Conservation (phyloP, 2,113 vertebrate species). For the Elanoides forficatus region DNA sequence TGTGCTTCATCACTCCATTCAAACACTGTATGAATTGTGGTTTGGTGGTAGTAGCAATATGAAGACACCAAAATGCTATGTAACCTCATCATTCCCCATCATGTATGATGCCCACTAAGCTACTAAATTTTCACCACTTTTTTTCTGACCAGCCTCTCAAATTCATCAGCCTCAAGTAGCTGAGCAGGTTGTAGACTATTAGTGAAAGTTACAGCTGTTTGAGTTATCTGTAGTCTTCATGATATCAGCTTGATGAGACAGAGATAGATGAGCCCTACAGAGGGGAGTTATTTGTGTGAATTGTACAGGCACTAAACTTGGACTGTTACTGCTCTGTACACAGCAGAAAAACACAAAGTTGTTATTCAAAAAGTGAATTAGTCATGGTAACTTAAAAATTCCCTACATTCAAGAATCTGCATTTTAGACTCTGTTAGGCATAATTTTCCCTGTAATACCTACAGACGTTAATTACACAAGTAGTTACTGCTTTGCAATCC, state of each 20-base stretch:
- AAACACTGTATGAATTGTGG: not conserved
- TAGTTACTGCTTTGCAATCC: not conserved
- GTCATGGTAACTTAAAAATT: not conserved
- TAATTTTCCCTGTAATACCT: not conserved
- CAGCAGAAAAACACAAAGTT: not conserved
- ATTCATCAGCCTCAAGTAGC: not conserved
- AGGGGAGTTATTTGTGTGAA: not conserved
- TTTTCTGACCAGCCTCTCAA: not conserved
- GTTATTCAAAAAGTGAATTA: not conserved
- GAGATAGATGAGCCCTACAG: not conserved
- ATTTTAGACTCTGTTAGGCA: not conserved
- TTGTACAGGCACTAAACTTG: not conserved
- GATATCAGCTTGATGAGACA: not conserved
- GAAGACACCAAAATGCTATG: not conserved
- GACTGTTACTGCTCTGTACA: not conserved
- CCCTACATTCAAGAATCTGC: not conserved
- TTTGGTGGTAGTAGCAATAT: not conserved
- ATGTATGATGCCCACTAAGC: not conserved
- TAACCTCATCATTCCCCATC: not conserved
- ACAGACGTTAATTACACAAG: not conserved
- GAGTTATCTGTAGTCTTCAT: not conserved
- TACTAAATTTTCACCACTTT: not conserved
- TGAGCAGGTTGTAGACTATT: not conserved
- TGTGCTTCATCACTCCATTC: not conserved
- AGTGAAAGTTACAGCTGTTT: not conserved